phyloP scores from a whole-genome alignment of 2,113 vertebrate species.

The Thalassoma bifasciatum region DNA sequence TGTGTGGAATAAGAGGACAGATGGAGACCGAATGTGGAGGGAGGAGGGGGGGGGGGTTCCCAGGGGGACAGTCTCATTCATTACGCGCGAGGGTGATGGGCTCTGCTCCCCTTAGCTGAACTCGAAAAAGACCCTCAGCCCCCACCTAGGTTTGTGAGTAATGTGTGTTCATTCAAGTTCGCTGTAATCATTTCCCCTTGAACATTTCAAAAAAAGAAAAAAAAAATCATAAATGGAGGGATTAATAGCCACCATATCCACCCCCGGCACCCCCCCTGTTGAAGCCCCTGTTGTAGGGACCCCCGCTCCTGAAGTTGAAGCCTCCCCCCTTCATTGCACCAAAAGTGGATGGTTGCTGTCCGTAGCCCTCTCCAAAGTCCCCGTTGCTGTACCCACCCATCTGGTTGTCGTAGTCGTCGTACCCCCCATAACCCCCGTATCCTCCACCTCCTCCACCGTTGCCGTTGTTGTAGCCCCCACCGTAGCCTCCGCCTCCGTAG shows the following conservation, averaged over 20 bases:
- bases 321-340: constrained; percentile 93
- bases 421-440: constrained; percentile 90
- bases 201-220: constrained; percentile 39
- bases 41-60: constrained; percentile 15
- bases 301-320: constrained; percentile 87
- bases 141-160: constrained; percentile 39
- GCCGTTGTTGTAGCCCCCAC: constrained; percentile 72
- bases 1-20: constrained; percentile 67
- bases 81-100: constrained; percentile 62
- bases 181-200: constrained; percentile 57
- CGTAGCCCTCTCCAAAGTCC: constrained; percentile 86
- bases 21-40: constrained; percentile 47
- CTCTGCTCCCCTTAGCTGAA: constrained; percentile 38
- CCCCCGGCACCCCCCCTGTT: constrained; percentile 78
- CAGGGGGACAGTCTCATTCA: constrained; percentile 64
- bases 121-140: constrained; percentile 47
- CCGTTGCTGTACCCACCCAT: constrained; percentile 88
- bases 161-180: constrained; percentile 66
- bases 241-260: constrained; percentile 75
- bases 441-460: constrained; percentile 75
- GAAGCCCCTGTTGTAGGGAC: constrained; percentile 86
- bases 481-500: constrained; percentile 86
- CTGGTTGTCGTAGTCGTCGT: constrained; percentile 84
- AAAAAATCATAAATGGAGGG: not conserved
- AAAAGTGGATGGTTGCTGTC: constrained; percentile 93